Evolutionary conservation across 1,140 invertebrate species (phyloP).

Genomic region (Magallana gigas): DNA sequence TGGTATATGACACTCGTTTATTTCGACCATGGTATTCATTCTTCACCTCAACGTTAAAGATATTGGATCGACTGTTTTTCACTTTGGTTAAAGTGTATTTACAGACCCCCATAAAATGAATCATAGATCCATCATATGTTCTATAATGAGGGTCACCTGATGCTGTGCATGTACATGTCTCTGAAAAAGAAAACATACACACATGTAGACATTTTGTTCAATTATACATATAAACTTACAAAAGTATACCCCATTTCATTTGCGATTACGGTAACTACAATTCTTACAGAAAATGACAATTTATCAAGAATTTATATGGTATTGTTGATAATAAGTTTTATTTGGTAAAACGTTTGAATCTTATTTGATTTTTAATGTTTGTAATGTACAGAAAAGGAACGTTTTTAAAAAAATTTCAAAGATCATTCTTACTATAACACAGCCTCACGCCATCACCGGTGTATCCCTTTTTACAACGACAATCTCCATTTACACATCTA

Average conservation of each 20-base stretch:
- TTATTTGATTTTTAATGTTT: neutral
- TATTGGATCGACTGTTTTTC: conserved; percentile 14
- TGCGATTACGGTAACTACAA: too few relatives aligned
- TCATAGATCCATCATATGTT: conserved; percentile 83
- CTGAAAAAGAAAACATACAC: neutral
- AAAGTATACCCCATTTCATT: too few relatives aligned
- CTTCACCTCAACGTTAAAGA: conserved; percentile 58
- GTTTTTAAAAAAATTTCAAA: too few relatives aligned
- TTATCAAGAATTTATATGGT: too few relatives aligned
- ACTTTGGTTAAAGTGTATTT: conserved; percentile 73
- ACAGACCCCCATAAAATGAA: conserved; percentile 85
- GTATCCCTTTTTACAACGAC: conserved; percentile 50
- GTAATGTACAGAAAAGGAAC: neutral
- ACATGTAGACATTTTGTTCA: too few relatives aligned
- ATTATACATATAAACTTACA: too few relatives aligned
- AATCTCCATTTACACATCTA: conserved; percentile 37
- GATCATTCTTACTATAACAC: conserved; percentile 31
- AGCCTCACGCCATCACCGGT: conserved; percentile 37
- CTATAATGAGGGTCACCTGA: conserved; percentile 34
- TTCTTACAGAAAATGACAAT: too few relatives aligned
- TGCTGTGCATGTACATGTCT: conserved; percentile 22
- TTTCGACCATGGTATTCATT: conserved; percentile 50
- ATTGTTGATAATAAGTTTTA: too few relatives aligned
- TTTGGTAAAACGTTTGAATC: too few relatives aligned
- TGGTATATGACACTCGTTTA: conserved; percentile 45